phyloP scores from a whole-genome alignment of 2,113 vertebrate species.

The Cavia porcellus region DNA sequence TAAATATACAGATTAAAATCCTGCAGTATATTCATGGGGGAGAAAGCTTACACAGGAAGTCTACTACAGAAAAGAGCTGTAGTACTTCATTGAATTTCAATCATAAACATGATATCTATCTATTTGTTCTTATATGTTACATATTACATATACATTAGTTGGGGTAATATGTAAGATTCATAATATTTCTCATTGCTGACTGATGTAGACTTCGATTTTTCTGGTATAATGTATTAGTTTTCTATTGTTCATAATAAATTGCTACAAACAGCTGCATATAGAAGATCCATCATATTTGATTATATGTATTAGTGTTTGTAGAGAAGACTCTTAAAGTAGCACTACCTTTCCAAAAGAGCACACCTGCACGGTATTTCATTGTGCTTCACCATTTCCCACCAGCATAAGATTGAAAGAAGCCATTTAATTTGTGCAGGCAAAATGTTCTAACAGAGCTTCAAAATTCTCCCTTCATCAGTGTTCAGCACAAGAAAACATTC shows the following conservation, averaged over 20 bases:
- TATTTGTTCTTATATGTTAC: neutral
- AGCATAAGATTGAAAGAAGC: neutral
- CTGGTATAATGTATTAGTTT: neutral
- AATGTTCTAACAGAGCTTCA: neutral
- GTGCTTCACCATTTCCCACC: neutral
- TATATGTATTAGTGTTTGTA: neutral
- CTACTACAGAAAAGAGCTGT: neutral
- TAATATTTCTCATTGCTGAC: neutral
- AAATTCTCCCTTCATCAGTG: neutral
- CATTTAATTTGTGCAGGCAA: neutral
- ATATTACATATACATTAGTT: neutral
- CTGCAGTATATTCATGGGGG: rapidly evolving
- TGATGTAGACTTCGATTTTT: neutral
- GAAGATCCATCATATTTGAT: neutral
- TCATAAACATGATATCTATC: neutral
- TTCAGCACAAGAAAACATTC: neutral
- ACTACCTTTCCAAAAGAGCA: neutral
- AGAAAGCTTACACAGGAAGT: neutral
- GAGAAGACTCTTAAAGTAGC: neutral
- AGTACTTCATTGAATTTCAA: neutral
- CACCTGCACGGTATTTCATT: neutral
- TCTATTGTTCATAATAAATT: neutral
- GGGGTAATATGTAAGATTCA: neutral
- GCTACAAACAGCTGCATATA: neutral
- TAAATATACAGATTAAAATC: neutral